These are phyloP conservation scores for Heterodera schachtii DNA, from an alignment of 1,140 invertebrate species.

Conservation along the genomic window DNA sequence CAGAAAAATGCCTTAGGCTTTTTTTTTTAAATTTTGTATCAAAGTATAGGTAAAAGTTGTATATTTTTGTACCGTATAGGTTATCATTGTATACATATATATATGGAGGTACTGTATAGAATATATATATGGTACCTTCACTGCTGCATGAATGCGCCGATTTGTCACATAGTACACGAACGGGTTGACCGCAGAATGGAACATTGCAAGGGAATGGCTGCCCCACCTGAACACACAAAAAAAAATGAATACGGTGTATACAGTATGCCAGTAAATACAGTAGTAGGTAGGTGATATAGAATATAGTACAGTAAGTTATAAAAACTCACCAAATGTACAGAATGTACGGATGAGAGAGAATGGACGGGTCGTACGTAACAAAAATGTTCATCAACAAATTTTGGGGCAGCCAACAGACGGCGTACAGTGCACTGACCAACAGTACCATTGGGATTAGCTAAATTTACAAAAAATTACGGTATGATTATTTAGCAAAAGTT, in stretches of 20 bases:
- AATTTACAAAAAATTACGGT: constrained; percentile 30
- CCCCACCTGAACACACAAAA: constrained; percentile 52
- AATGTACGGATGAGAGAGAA: constrained; percentile 59
- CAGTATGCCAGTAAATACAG: too few relatives aligned
- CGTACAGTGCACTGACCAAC: constrained; percentile 60
- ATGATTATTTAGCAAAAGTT: too few relatives aligned
- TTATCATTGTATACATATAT: too few relatives aligned
- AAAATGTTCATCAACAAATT: constrained; percentile 65
- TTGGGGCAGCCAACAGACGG: constrained; percentile 64
- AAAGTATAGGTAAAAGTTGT: too few relatives aligned
- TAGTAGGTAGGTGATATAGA: background rate
- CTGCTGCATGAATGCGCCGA: constrained; percentile 58
- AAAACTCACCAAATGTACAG: constrained; percentile 58
- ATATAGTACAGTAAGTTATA: constrained; percentile 29
- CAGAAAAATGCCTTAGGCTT: too few relatives aligned
- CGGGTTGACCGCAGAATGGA: constrained; percentile 64
- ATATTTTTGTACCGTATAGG: too few relatives aligned
- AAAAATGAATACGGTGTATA: background rate
- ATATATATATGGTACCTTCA: constrained; percentile 24
- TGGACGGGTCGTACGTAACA: constrained; percentile 57
- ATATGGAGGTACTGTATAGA: too few relatives aligned
- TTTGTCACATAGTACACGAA: constrained; percentile 62
- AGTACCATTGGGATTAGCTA: constrained; percentile 64
- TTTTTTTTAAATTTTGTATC: too few relatives aligned
- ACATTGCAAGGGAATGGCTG: constrained; percentile 61